These are phyloP conservation scores for Lycodopsis pacificus DNA, from an alignment of 2,797 vertebrate genomes.

Conservation along the genomic window DNA sequence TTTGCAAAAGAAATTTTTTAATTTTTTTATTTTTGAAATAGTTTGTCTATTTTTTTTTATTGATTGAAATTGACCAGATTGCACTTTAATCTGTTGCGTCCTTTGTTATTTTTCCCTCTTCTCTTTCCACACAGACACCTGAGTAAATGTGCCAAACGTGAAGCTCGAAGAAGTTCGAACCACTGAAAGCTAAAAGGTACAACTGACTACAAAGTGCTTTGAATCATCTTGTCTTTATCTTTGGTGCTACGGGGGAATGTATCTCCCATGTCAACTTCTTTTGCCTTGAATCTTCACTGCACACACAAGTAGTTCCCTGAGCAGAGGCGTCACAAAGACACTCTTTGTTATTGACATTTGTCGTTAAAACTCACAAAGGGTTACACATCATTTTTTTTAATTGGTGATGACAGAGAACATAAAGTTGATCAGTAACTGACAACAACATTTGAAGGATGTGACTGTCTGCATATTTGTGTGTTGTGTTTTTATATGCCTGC, in stretches of 20 bases:
- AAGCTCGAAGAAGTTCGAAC: constrained; percentile 79
- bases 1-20: neutral
- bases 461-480: constrained; percentile 7
- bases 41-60: neutral
- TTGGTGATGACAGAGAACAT: constrained; percentile 6
- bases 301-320: constrained; percentile 23
- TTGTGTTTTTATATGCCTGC: constrained; percentile 6
- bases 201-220: constrained; percentile 82
- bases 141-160: constrained; percentile 74
- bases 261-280: constrained; percentile 59
- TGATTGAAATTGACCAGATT: neutral
- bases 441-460: constrained; percentile 7
- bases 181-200: constrained; percentile 77
- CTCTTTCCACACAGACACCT: constrained; percentile 34
- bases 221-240: constrained; percentile 74
- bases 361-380: constrained; percentile 13
- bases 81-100: neutral
- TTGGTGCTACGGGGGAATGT: constrained; percentile 70
- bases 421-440: neutral
- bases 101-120: constrained; percentile 14
- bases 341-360: constrained; percentile 19
- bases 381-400: neutral
- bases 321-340: constrained; percentile 12
- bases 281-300: constrained; percentile 55
- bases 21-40: neutral